Conservation (phyloP, 2,113 vertebrate genomes). For the Thamnophis sirtalis region DNA sequence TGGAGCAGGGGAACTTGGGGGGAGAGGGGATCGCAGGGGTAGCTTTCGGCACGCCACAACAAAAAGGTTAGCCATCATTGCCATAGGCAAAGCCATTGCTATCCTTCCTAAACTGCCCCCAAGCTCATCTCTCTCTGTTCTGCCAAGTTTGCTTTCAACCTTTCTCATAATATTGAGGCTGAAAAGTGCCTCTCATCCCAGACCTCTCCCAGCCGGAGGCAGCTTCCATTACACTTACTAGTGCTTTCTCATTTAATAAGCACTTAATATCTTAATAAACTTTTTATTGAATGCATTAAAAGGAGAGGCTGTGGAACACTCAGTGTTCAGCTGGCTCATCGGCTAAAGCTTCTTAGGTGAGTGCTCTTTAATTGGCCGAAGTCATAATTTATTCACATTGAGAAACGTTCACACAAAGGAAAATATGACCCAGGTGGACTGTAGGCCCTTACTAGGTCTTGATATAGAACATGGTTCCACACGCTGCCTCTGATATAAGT, state of each 20-base stretch:
- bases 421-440: too few species aligned
- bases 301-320: background rate
- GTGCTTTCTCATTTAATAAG: slow-evolving; percentile 23
- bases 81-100: background rate
- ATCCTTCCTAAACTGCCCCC: background rate
- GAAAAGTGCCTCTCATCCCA: background rate
- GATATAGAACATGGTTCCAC: background rate
- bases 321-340: background rate
- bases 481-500: background rate
- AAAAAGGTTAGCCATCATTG: too few species aligned
- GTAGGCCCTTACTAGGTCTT: background rate
- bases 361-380: background rate
- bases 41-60: too few species aligned
- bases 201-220: background rate
- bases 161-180: background rate
- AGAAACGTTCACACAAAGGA: background rate
- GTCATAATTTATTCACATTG: slow-evolving; percentile 14
- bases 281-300: slow-evolving; percentile 23
- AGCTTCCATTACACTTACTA: background rate
- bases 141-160: background rate
- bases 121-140: accelerated
- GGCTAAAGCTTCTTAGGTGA: background rate
- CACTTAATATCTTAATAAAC: slow-evolving; percentile 30
- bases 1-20: too few species aligned
- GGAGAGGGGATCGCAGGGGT: too few species aligned